Base-by-base conservation (phyloP, 2,113 vertebrate species). In the Forbesichthys agassizii region DNA sequence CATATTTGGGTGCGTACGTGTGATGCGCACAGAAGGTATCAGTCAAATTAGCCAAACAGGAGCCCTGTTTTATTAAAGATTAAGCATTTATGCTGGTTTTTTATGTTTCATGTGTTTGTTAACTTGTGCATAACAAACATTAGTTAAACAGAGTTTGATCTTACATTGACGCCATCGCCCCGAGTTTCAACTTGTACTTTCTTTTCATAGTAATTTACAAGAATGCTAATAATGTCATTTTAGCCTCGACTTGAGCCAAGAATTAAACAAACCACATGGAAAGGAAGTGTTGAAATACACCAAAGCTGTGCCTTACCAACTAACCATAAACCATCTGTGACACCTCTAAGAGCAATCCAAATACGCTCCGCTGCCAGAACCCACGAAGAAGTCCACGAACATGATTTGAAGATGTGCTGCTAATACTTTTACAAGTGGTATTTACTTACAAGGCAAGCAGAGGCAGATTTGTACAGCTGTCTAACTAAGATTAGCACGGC, bases 401-500 rank as follows among this genome's bases (percentile, higher is more conserved):
- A 14, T 2, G 9, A 9, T 77, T 49, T 77, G 13, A 56, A 81
- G 83, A 68, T 85, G 80, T 33, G 36, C 55, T 13, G 51, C 33
- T 53, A 69, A 74, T 73, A 71, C 71, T 75, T 66, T 62, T 62
- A 64, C 0, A 5, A 14, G 1, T 49, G 36, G 57, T 68, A 79
- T 85, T 76, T 74, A 81, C 65, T 64, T 64, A 48, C 57, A 56
- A 10, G 33, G 49, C 68, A 49, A 64, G 18, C 76, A 66, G 54
- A 82, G 64, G 71, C 64, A 61, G 52, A 84, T 68, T 51, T 66
- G 64, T 33, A 48, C 4, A 0, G 33, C 48, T 61, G 12, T 27
- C 27, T 27, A 74, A 69, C 27, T 27, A 74, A 69, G 75, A 84
- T 77, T 78, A 80, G 81, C 51, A 13, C 69, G 3, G 67, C 68